Evolutionary conservation across 1,140 invertebrate genomes (phyloP), one percentile per base, ranked within the genome.

Genomic region (Lethrus apterus): DNA sequence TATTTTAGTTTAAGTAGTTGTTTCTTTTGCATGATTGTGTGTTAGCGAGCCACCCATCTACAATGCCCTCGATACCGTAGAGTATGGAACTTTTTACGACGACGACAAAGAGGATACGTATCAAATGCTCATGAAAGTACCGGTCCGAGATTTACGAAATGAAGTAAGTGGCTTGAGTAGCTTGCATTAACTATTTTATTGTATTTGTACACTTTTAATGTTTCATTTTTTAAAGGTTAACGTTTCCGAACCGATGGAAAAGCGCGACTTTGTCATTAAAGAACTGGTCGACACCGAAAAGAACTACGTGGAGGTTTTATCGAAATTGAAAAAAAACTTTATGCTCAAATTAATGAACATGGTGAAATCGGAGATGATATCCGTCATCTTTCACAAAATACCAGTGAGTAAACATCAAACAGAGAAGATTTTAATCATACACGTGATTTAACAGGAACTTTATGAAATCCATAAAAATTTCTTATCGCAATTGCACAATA

Each of bases 261-360:
- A 96, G 69, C 73, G 93, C 46, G 93, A 98, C 69, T 93, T 93
- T 65, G 93, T 95, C 36, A 87, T 98, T 50, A 84, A 91, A 58
- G 95, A 99, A 69, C 71, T 99, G 3, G 78, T 97, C 9, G 93
- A 97, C 68, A 98, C 95, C 0, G 95, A 99, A 69, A 86, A 84
- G 50, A 98, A 98, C 70, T 99, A 98, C 66, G 83, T 96, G 13
- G 89, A 95, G 56, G 94, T 95, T 24, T 72, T 99, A 11, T 80
- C 80, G 56, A 94, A 91, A 71, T 78, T 98, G 29, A 81, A 86
- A 42, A 78, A 78, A 46, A 80, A 87, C 64, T 94, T 92, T 59
- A 79, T 88, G 58, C 71, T 76, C 47, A 87, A 87, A 10, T 68
- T 97, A n/a, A 76, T 78, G 44, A 70, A 73, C 30, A 65, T 81